Percentiles rank a stretch among this genome's conserved stretches.
phyloP scores from a whole-genome alignment of 1,140 invertebrate species.

The Triops longicaudatus region DNA sequence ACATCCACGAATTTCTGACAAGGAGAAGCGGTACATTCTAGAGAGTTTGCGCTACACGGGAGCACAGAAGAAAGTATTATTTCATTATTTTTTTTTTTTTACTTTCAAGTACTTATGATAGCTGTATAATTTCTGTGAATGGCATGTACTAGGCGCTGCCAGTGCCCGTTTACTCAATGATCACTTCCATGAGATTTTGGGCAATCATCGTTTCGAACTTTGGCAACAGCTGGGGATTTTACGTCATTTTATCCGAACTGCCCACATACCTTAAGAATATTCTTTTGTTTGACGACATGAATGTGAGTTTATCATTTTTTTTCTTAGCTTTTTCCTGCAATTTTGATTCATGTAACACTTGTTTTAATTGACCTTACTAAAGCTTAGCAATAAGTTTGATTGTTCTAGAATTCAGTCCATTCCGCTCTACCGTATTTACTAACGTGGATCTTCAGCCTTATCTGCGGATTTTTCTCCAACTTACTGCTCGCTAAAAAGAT shows the following conservation, averaged over 20 bases:
- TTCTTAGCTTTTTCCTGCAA: too few relatives aligned
- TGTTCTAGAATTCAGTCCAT: conserved; percentile 25
- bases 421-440: conserved; percentile 30
- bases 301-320: neutral
- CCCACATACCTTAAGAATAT: neutral
- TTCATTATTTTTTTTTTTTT: neutral
- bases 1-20: conserved; percentile 43
- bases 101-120: neutral
- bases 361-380: too few relatives aligned
- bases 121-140: neutral
- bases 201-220: neutral
- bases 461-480: conserved; percentile 34
- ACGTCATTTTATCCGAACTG: neutral
- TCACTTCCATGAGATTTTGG: neutral
- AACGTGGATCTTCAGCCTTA: conserved; percentile 51
- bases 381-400: conserved; percentile 4
- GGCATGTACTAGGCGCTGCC: neutral
- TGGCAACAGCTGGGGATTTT: neutral
- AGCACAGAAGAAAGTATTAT: neutral
- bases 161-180: neutral
- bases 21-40: conserved; percentile 46
- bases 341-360: too few relatives aligned
- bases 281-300: neutral
- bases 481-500: conserved; percentile 45
- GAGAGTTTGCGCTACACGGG: neutral